Conservation (phyloP, 1,140 invertebrate species). For the Orchestia grillus region DNA sequence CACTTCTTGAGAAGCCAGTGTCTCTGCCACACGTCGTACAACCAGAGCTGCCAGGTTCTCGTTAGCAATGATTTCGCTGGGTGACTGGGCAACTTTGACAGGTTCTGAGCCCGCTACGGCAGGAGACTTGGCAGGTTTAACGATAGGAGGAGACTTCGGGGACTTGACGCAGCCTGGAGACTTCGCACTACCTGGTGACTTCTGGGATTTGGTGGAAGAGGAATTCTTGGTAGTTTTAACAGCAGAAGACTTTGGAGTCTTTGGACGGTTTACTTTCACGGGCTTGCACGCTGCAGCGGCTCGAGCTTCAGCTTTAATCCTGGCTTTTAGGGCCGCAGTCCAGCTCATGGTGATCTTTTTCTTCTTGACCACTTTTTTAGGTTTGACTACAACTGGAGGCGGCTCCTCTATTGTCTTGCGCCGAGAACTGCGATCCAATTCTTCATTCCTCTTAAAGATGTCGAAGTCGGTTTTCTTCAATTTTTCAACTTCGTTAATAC, state of each 20-base stretch:
- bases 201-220: conserved; percentile 38
- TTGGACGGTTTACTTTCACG: conserved; percentile 37
- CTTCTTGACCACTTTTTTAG: conserved; percentile 60
- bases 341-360: conserved; percentile 66
- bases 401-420: conserved; percentile 27
- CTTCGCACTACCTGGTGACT: conserved; percentile 35
- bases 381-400: neutral
- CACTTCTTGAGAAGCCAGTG: conserved; percentile 5
- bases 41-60: conserved; percentile 42
- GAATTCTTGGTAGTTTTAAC: neutral
- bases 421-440: conserved; percentile 39
- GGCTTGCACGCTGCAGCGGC: conserved; percentile 42
- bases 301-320: conserved; percentile 61
- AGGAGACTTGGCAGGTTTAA: conserved; percentile 55
- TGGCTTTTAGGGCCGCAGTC: conserved; percentile 66
- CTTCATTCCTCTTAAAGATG: conserved; percentile 14
- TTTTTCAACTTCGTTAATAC: conserved; percentile 35
- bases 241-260: conserved; percentile 45
- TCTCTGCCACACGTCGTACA: conserved; percentile 19
- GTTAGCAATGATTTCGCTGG: conserved; percentile 1
- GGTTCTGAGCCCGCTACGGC: neutral
- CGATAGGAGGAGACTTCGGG: conserved; percentile 49
- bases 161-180: conserved; percentile 2
- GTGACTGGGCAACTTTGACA: conserved; percentile 13
- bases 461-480: conserved; percentile 50